Evolutionary conservation across 2,888 invertebrate species (phyloP).

Genomic region (Zonitis immaculata): DNA sequence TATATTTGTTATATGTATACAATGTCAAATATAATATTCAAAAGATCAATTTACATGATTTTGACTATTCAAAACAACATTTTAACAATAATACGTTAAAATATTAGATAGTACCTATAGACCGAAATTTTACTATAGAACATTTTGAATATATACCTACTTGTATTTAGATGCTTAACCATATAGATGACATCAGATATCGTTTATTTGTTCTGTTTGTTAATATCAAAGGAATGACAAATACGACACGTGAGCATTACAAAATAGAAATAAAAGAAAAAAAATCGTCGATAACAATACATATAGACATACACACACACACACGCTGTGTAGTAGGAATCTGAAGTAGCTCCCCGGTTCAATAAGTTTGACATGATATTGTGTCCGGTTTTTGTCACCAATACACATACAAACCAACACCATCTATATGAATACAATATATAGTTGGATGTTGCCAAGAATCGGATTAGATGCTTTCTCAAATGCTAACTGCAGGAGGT

Average conservation of each 20-base stretch:
- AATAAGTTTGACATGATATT: slow-evolving; percentile 20
- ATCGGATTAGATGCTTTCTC: slow-evolving; percentile 11
- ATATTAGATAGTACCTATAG: neutral
- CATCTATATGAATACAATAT: too few relatives aligned
- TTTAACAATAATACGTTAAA: neutral
- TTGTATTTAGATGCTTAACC: too few relatives aligned
- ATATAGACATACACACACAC: too few relatives aligned
- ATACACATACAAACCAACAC: neutral
- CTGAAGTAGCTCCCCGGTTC: slow-evolving; percentile 26
- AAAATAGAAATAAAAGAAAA: too few relatives aligned
- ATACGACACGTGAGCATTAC: slow-evolving; percentile 13
- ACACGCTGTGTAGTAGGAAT: too few relatives aligned
- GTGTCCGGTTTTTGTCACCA: slow-evolving; percentile 12
- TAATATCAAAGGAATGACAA: slow-evolving; percentile 10
- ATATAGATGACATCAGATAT: neutral
- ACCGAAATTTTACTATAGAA: neutral
- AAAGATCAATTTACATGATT: slow-evolving; percentile 1
- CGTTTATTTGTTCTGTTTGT: too few relatives aligned
- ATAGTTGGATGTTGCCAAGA: slow-evolving; percentile 1
- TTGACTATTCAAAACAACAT: neutral
- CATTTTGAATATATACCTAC: too few relatives aligned
- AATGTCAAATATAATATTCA: neutral
- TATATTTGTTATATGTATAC: neutral
- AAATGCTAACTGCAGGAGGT: slow-evolving; percentile 31
- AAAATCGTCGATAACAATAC: slow-evolving; percentile 21